These are phyloP conservation scores for Plebejus melissa DNA, from an alignment of 2,888 invertebrate species.

Conservation along the genomic window DNA sequence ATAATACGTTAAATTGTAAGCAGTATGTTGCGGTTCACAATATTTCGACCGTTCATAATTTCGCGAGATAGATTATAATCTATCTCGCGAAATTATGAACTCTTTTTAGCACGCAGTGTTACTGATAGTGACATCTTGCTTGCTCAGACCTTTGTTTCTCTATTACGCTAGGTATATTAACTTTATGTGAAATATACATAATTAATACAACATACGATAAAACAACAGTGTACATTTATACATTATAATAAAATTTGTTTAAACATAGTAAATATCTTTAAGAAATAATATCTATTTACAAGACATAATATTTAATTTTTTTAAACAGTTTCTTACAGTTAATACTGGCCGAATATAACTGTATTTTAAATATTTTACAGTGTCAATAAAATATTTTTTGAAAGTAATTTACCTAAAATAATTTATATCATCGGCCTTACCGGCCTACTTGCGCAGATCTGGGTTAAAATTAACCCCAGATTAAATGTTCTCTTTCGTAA, in stretches of 20 bases:
- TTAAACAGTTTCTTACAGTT: background rate
- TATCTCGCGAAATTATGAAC: too few relatives aligned
- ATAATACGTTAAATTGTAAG: too few relatives aligned
- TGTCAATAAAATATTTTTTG: background rate
- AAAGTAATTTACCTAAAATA: background rate
- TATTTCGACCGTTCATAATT: too few relatives aligned
- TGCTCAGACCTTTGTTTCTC: too few relatives aligned
- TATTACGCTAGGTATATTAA: too few relatives aligned
- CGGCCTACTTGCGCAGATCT: too few relatives aligned
- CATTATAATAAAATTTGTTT: background rate
- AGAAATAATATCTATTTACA: constrained; percentile 1
- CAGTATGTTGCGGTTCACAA: too few relatives aligned
- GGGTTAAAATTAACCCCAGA: too few relatives aligned
- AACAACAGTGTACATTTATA: background rate
- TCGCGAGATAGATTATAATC: too few relatives aligned
- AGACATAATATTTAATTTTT: background rate
- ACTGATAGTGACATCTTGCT: too few relatives aligned
- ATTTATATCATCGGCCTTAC: background rate
- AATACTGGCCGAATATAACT: constrained; percentile 15
- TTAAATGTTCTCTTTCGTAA: too few relatives aligned
- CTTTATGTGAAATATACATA: background rate
- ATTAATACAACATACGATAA: background rate
- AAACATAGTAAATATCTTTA: background rate
- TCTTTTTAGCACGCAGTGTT: too few relatives aligned
- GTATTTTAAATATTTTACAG: background rate